Conservation (phyloP, 1,140 invertebrate genomes). For the Armadillidium nasatum region DNA sequence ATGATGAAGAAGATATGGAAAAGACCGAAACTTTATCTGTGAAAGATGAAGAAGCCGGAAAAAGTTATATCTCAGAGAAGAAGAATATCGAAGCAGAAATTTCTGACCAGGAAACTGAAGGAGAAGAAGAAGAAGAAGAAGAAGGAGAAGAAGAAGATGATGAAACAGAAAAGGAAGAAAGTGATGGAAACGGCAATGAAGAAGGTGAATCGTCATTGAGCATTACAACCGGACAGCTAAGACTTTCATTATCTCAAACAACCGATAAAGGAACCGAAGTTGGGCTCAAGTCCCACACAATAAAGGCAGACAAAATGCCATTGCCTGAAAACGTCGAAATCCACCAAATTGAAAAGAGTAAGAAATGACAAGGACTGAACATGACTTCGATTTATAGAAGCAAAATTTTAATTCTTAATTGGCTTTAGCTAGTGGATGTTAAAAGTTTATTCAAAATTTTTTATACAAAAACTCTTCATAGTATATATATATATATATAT, state of each 20-base stretch:
- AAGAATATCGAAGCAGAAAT: conserved; percentile 35
- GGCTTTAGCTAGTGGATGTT: too few relatives aligned
- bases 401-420: too few relatives aligned
- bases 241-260: conserved; percentile 31
- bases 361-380: conserved; percentile 3
- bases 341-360: conserved; percentile 2
- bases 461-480: too few relatives aligned
- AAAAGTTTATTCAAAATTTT: too few relatives aligned
- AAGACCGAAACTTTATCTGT: not conserved
- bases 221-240: conserved; percentile 40
- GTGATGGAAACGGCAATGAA: conserved; percentile 31
- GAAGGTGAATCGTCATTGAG: conserved; percentile 29
- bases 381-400: too few relatives aligned
- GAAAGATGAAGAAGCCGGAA: not conserved
- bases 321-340: conserved; percentile 20
- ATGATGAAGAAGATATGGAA: not conserved
- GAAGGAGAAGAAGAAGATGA: not conserved
- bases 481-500: too few relatives aligned
- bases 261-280: conserved; percentile 27
- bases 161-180: conserved; percentile 33
- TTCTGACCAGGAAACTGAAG: not conserved
- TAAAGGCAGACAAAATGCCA: conserved; percentile 36
- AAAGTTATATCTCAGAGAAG: not conserved
- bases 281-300: conserved; percentile 34
- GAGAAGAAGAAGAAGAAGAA: not conserved